Base-by-base conservation (phyloP, 2,113 vertebrate species). In the Gavia stellata region DNA sequence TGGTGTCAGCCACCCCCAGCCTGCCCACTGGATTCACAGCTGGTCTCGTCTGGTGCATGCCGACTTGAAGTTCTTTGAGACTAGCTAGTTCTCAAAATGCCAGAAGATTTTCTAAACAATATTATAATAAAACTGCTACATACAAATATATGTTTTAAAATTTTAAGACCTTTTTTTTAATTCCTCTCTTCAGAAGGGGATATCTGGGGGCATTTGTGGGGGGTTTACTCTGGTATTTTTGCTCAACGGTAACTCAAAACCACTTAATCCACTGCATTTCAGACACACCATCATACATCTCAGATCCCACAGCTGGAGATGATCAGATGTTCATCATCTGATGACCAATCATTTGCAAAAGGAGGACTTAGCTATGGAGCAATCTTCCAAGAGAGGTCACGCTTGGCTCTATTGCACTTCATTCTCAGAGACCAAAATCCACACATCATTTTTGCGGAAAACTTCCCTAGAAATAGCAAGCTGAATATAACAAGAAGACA, bases 1-100 rank as follows among this genome's bases (percentile, higher is more conserved):
- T 31, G 14, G 9, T 36, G 14, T 3, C 65, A 63, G 42, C 38
- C n/a, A n/a, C 5, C 34, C 28, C 38, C 33, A 50, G 9, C 21
- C 61, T 36, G 47, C 38, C 24, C 62, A 17, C 16, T 31, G 16
- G 10, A 21, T 49, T 40, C 16, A 36, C 1, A 2, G 40, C 17
- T 81, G 24, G 17, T 81, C 58, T 55, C 0, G 0, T 38, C 59
- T 61, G 7, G 1, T 72, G 45, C 18, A 12, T 2, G 3, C 17
- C 16, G 42, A 25, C 59, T 31, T n/a, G 10, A 74, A 85, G 26
- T 7, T 85, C 19, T 21, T 71, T 38, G 17, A 44, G 18, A 59
- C 4, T 25, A 14, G 5, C 7, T 23, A 28, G 33, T 74, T 81
- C 45, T 49, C 14, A 74, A 62, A 68, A 44, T 42, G 7, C 9